Conservation (phyloP, 2,888 invertebrate species). For the Choristoneura rosaceana region DNA sequence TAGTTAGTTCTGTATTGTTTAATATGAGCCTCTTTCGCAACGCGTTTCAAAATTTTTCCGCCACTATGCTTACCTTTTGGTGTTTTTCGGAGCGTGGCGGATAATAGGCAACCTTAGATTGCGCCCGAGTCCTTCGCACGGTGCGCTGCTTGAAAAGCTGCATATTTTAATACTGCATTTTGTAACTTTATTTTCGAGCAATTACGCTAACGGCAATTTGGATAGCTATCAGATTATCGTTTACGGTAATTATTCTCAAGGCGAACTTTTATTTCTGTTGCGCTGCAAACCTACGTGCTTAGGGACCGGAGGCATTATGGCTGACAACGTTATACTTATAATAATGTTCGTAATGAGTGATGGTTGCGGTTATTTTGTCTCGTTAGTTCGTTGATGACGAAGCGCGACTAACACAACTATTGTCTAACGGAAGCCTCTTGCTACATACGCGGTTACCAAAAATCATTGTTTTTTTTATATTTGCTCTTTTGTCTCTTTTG, state of each 20-base stretch:
- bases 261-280: slow-evolving; percentile 49
- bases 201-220: slow-evolving; percentile 59
- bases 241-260: slow-evolving; percentile 61
- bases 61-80: slow-evolving; percentile 80
- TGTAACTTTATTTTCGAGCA: slow-evolving; percentile 65
- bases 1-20: slow-evolving; percentile 81
- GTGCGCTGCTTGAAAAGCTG: slow-evolving; percentile 78
- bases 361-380: slow-evolving; percentile 42
- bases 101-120: slow-evolving; percentile 84
- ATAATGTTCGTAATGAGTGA: slow-evolving; percentile 34
- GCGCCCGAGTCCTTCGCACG: slow-evolving; percentile 80
- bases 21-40: slow-evolving; percentile 82
- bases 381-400: slow-evolving; percentile 44
- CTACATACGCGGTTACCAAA: slow-evolving; percentile 37
- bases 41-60: slow-evolving; percentile 82
- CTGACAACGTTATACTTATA: slow-evolving; percentile 36
- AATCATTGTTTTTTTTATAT: slow-evolving; percentile 35
- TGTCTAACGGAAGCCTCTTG: slow-evolving; percentile 57
- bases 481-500: slow-evolving; percentile 18
- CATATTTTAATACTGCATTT: slow-evolving; percentile 76
- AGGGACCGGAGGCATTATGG: slow-evolving; percentile 41
- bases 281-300: slow-evolving; percentile 45
- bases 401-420: slow-evolving; percentile 58
- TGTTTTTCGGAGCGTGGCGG: slow-evolving; percentile 85
- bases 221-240: slow-evolving; percentile 61